Conservation (phyloP, 2,797 vertebrate genomes). For the Xenopus petersii region DNA sequence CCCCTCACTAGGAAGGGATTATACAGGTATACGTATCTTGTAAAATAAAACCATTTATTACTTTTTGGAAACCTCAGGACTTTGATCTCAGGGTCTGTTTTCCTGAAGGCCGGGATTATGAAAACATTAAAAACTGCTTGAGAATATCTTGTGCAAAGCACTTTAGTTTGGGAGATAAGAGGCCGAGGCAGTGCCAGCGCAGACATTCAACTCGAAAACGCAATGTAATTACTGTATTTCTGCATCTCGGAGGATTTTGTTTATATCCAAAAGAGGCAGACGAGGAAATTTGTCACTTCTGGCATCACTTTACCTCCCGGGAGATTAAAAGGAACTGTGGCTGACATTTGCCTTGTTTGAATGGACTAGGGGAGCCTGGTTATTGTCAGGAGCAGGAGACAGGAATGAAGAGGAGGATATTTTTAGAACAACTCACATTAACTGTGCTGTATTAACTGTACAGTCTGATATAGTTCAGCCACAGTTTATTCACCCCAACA, state of each 20-base stretch:
- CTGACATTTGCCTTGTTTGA: constrained; percentile 61
- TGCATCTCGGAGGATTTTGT: constrained; percentile 59
- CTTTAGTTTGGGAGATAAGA: constrained; percentile 63
- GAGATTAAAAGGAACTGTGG: constrained; percentile 67
- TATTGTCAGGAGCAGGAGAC: constrained; percentile 57
- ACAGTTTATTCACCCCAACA: constrained; percentile 23
- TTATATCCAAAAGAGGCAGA: constrained; percentile 65
- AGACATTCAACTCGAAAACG: background rate
- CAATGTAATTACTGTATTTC: constrained; percentile 53
- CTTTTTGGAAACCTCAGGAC: constrained; percentile 53
- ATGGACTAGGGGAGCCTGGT: constrained; percentile 61
- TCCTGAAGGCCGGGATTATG: constrained; percentile 65
- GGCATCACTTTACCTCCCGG: constrained; percentile 54
- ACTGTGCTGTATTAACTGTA: constrained; percentile 41
- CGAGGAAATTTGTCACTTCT: constrained; percentile 62
- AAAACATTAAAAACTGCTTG: constrained; percentile 55
- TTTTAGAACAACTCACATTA: constrained; percentile 47
- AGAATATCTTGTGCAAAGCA: constrained; percentile 56
- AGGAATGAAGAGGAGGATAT: constrained; percentile 34
- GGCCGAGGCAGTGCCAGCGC: background rate
- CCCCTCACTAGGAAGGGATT: background rate
- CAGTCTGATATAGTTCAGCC: constrained; percentile 30
- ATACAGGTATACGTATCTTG: constrained; percentile 10
- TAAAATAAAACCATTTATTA: constrained; percentile 11
- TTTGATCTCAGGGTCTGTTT: constrained; percentile 69